These are phyloP conservation scores for Macropus fuliginosus DNA, from an alignment of 2,797 vertebrate genomes.

Conservation along the genomic window DNA sequence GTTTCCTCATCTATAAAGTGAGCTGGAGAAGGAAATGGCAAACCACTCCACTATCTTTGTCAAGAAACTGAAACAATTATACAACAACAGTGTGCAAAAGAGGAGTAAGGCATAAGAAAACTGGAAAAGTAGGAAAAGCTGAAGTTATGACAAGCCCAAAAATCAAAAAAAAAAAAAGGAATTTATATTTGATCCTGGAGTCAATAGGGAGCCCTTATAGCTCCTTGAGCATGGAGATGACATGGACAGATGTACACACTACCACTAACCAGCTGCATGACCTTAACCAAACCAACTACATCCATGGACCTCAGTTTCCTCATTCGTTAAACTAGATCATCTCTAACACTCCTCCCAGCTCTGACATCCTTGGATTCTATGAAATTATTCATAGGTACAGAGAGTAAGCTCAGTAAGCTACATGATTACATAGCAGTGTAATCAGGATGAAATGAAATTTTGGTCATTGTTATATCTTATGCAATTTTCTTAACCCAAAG, in stretches of 20 bases:
- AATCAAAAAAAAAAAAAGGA: neutral
- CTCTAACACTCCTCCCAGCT: neutral
- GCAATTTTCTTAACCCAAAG: constrained; percentile 7
- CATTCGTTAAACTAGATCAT: constrained; percentile 25
- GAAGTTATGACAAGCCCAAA: neutral
- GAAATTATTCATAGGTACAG: neutral
- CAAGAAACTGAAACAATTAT: neutral
- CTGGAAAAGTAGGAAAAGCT: neutral
- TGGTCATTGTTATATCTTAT: neutral
- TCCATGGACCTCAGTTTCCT: constrained; percentile 14
- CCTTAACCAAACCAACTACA: neutral
- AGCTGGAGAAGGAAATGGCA: neutral
- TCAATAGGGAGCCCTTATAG: neutral
- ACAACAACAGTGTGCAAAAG: neutral
- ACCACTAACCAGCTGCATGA: neutral
- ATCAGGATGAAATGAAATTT: constrained; percentile 23
- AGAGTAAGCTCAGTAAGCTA: neutral
- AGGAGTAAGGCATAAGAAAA: neutral
- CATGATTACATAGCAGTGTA: neutral
- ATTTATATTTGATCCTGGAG: neutral
- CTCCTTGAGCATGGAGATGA: neutral
- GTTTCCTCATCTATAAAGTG: neutral
- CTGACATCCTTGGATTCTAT: neutral
- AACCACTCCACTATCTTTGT: neutral
- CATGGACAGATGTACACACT: neutral